Evolutionary conservation across 2,888 invertebrate genomes (phyloP), one percentile per base, ranked within the genome.

Genomic region (Pinctada fucata): DNA sequence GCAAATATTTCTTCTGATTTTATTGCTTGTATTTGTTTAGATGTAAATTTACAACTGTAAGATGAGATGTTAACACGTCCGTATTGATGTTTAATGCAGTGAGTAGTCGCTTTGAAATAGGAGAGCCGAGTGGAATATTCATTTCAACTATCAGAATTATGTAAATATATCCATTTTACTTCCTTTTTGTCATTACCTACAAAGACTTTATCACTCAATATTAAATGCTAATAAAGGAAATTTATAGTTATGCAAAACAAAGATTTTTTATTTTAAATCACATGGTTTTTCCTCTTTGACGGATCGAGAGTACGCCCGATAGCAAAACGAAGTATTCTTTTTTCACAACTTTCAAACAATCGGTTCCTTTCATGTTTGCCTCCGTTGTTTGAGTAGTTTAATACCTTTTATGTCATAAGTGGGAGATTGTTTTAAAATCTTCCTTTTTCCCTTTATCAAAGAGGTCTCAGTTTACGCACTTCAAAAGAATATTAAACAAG

Each of bases 71-170:
- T 31, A 31, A 31, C 31, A 31, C 31, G 31, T 31, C 31, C 31
- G 31, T 31, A 31, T 31, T 31, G 31, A 31, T 31, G 31, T 31
- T 31, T 31, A 31, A 31, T 31, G 31, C 31, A 31, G 31, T 31
- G 31, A 31, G 31, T 68, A 68, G 16, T 68, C 68, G 13, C 68
- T 68, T 68, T 68, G 68, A 68, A 68, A 68, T 47, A n/a, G 47
- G 47, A 68, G 68, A 68, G 10, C 16, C 10, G 47, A 68, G 48
- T 45, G 68, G 47, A 31, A 3, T 6, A 3, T 68, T 45, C 4
- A 13, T 68, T 13, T 3, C 4, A 45, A 68, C 68, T 45, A 68
- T 68, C 5, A 31, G 47, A n/a, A 68, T 16, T 68, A 68, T 68
- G 68, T 47, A 68, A 68, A 68, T 68, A 45, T 16, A 68, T 31